Evolutionary conservation across 2,797 vertebrate species (phyloP), one percentile per base, ranked within the genome.

Genomic region (Chaetophractus vellerosus): DNA sequence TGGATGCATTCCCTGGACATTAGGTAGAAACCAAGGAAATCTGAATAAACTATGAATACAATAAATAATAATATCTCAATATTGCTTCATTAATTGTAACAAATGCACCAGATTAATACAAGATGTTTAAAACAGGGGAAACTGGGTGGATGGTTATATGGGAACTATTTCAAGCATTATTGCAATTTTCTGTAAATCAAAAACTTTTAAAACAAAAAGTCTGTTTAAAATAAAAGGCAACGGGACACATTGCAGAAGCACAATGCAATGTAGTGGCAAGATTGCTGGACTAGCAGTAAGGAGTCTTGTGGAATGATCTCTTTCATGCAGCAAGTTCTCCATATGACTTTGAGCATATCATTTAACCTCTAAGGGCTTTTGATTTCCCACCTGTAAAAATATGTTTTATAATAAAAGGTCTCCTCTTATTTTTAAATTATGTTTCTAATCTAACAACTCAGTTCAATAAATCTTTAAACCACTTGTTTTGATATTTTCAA

Each of bases 401-500:
- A 72, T 31, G 7, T 72, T 85, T 88, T 88, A 11, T 24, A 84
- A 48, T 14, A 36, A 85, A 87, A 92, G 23, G 6, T 36, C n/a
- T 85, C 31, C 31, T 90, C 14, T n/a, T 69, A 1, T 85, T 91
- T 94, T 92, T 38, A 88, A 93, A 89, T 55, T 79, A 74, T 61
- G 59, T 36, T 69, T 81, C 45, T 74, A 84, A 63, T 28, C 14
- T 87, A 94, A 79, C 41, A 71, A 57, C 36, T 79, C n/a, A 36
- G 18, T 28, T 88, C 68, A 83, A 82, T 55, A 89, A 76, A 90
- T 86, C 79, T 81, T 85, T 85, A 90, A 38, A 59, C 8, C 21
- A 78, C 33, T 75, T 92, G 33, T 76, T 97, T 90, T 66, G 36
- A 75, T 66, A 82, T 64, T 91, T 79, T 33, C 68, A 68, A 66